These are phyloP conservation scores for Ranitomeya variabilis DNA, from an alignment of 2,113 vertebrate genomes.

Conservation along the genomic window DNA sequence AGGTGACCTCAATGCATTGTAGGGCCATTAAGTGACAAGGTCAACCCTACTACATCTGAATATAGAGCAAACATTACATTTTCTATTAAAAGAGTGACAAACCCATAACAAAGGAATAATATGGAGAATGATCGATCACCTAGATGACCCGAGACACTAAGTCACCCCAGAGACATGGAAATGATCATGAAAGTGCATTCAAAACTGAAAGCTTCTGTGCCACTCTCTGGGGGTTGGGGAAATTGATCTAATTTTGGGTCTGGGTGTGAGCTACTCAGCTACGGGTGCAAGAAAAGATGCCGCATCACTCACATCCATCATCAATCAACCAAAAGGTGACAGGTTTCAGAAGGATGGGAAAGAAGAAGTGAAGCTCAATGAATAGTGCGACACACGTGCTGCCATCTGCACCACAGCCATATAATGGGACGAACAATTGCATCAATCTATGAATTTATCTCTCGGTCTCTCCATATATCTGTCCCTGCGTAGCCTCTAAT, in stretches of 20 bases:
- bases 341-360: slow-evolving; percentile 28
- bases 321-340: slow-evolving; percentile 45
- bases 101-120: neutral
- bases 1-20: neutral
- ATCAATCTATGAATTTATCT: neutral
- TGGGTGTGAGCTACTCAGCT: neutral
- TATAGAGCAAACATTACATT: neutral
- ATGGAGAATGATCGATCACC: neutral
- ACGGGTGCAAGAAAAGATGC: neutral
- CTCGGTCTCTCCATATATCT: neutral
- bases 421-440: neutral
- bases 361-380: slow-evolving; percentile 26
- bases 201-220: neutral
- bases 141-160: neutral
- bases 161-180: neutral
- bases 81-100: neutral
- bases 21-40: neutral
- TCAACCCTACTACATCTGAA: neutral
- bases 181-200: neutral
- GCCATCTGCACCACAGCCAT: neutral
- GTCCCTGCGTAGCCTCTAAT: neutral
- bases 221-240: slow-evolving; percentile 15
- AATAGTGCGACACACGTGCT: neutral
- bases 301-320: slow-evolving; percentile 3
- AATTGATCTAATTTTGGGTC: slow-evolving; percentile 45